Percentiles rank a stretch among this genome's conserved stretches.
Conservation (phyloP, 2,888 invertebrate genomes). For the Dynastes grantii region DNA sequence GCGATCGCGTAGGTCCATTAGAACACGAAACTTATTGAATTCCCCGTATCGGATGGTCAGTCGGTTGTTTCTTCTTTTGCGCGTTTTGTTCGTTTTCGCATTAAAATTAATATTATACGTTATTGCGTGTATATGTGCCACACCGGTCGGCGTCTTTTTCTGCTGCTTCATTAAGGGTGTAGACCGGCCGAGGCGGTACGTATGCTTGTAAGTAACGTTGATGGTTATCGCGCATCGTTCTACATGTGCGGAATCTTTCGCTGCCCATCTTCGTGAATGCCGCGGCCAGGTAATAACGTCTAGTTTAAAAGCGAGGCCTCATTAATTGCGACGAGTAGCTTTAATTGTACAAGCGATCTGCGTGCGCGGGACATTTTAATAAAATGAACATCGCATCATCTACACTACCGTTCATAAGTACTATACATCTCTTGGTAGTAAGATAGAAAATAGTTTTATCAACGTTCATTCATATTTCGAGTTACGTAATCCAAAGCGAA, state of each 20-base stretch:
- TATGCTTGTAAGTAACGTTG: neutral
- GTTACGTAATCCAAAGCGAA: no score
- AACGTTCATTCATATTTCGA: no score
- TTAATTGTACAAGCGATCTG: conserved; percentile 38
- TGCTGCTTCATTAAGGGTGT: conserved; percentile 32
- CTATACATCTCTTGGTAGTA: no score
- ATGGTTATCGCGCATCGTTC: conserved; percentile 28
- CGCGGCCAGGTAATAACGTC: conserved; percentile 36
- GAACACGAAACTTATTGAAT: conserved; percentile 34
- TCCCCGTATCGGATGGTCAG: neutral
- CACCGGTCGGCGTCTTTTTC: conserved; percentile 33
- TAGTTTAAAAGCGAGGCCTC: conserved; percentile 40
- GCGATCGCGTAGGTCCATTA: conserved; percentile 38
- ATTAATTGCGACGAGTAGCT: conserved; percentile 41
- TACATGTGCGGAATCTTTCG: conserved; percentile 37
- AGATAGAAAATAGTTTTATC: no score
- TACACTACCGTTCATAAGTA: no score
- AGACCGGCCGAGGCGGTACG: neutral
- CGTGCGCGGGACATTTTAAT: conserved; percentile 14
- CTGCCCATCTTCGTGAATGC: conserved; percentile 25
- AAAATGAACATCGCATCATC: neutral
- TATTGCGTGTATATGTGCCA: conserved; percentile 25
- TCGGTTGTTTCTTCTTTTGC: neutral
- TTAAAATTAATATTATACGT: conserved; percentile 35
- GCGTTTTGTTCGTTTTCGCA: conserved; percentile 22